Evolutionary conservation across 2,113 vertebrate species (phyloP), one percentile per base, ranked within the genome.

Genomic region (Meles meles): DNA sequence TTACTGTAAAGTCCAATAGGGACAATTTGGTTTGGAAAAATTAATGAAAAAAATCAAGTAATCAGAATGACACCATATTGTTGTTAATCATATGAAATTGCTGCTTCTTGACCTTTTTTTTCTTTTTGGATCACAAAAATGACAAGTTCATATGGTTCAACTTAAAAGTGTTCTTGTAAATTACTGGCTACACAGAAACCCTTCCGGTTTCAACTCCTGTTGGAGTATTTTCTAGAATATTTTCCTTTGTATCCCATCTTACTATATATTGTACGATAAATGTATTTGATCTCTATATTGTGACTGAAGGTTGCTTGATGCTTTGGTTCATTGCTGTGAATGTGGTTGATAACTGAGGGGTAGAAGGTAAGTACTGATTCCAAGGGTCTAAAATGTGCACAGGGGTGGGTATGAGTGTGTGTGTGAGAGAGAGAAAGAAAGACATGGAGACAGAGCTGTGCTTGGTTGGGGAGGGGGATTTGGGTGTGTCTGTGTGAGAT

Each of bases 11-110:
- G 49, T n/a, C 18, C 44, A 93, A 83, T 2, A 81, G 25, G 49
- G 69, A 87, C 15, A 76, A 59, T 71, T 92, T 71, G 77, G 42
- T 55, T 63, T 76, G 25, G 72, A 77, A 96, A 95, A 96, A 71
- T 12, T 34, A 57, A 81, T 18, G 14, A 67, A 83, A 83, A 57
- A 87, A 55, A 37, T 42, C 37, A 91, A 21, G 79, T 20, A 44
- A 59, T 77, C 42, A 81, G 55, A 92, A 94, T 55, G n/a, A 55
- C n/a, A 27, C 20, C 5, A 39, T 44, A 88, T 72, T 83, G 72
- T 3, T 65, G 42, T 44, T 84, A 89, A n/a, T 84, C 74, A 67
- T 34, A 74, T 2, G 31, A 85, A 83, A 65, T 20, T 88, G 29
- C 34, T 83, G 6, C 18, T 85, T 23, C 65, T 44, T 31, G 39